phyloP scores from a whole-genome alignment of 2,113 vertebrate species.

The Actenoides lindsayi region DNA sequence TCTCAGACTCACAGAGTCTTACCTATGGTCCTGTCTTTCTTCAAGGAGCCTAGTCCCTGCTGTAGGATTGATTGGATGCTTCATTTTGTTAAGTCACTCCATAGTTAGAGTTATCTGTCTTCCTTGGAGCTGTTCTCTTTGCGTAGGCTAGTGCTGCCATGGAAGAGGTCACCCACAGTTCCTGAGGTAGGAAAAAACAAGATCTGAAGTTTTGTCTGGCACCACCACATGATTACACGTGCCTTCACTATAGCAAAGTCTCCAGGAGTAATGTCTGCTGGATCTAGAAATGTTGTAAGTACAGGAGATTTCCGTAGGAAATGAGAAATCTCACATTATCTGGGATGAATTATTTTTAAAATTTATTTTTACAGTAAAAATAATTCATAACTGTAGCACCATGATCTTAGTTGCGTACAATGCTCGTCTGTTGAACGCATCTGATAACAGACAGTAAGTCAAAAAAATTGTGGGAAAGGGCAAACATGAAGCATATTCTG shows the following conservation, averaged over 20 bases:
- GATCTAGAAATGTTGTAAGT: not conserved
- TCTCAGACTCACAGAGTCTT: not conserved
- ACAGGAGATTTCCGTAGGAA: not conserved
- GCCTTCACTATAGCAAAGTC: not conserved
- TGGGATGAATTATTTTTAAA: not conserved
- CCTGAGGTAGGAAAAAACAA: not conserved
- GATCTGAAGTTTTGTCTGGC: not conserved
- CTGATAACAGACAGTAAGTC: not conserved
- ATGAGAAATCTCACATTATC: not conserved
- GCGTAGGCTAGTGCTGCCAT: not conserved
- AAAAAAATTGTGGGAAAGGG: conserved; percentile 14
- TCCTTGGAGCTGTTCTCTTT: not conserved
- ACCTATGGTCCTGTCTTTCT: not conserved
- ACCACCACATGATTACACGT: not conserved
- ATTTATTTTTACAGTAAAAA: not conserved
- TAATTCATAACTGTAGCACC: not conserved
- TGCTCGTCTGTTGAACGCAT: not conserved
- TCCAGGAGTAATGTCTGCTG: not conserved
- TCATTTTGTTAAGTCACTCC: not conserved
- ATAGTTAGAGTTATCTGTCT: not conserved
- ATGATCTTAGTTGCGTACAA: not conserved
- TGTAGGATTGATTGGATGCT: not conserved
- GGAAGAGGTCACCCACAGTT: not conserved
- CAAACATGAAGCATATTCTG: not conserved
- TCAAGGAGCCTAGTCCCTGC: not conserved